Conservation (phyloP, 2,888 invertebrate genomes). For the Perizoma flavofasciatum region DNA sequence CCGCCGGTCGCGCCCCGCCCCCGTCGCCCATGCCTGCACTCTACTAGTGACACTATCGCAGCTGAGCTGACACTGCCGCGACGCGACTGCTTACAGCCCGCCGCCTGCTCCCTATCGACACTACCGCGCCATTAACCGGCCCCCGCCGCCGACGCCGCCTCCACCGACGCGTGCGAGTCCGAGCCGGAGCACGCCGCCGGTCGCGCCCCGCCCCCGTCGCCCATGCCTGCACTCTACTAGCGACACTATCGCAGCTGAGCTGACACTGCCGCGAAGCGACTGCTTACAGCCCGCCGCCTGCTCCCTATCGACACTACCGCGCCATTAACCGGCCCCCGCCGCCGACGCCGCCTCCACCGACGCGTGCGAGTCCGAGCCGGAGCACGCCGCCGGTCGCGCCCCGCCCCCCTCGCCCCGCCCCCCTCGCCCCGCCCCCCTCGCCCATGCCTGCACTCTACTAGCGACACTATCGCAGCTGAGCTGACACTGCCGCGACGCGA, state of each 20-base stretch:
- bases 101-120: slow-evolving; percentile 89
- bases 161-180: slow-evolving; percentile 96
- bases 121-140: slow-evolving; percentile 92
- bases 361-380: slow-evolving; percentile 92
- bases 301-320: slow-evolving; percentile 90
- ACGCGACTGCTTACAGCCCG: no score
- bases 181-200: slow-evolving; percentile 89
- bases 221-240: slow-evolving; percentile 3
- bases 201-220: slow-evolving; percentile 84
- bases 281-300: no score
- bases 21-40: slow-evolving; percentile 1
- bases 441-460: slow-evolving; percentile 3
- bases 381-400: slow-evolving; percentile 89
- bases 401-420: slow-evolving; percentile 82
- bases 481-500: no score
- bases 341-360: slow-evolving; percentile 97
- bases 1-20: slow-evolving; percentile 88
- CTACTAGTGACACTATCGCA: neutral
- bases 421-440: no score
- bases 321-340: slow-evolving; percentile 95
- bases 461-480: no score
- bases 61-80: no score
- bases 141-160: slow-evolving; percentile 97
- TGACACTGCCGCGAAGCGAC: no score
- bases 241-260: no score